Base-by-base conservation (phyloP, 1,140 invertebrate genomes). In the Heliconius hermathena region DNA sequence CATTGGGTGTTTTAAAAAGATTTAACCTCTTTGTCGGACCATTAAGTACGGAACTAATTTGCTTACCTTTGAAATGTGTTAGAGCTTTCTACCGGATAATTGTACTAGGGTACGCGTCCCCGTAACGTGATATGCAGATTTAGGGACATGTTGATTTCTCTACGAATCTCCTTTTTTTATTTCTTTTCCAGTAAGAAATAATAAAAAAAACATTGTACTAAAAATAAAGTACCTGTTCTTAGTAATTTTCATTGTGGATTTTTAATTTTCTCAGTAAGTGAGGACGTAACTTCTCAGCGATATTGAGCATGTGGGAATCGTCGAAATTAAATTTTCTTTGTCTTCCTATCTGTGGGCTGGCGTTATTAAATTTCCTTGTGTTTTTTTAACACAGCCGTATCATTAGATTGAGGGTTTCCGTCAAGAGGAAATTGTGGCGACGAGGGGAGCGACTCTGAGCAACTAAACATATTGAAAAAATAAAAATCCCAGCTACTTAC, bases 281-380 rank as follows among this genome's bases (percentile, higher is more conserved):
- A 82, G 88, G 84, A 85, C 79, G 84, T 79, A 89, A 89, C 85
- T 92, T 90, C 88, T 89, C 82, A 90, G 84, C 89, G 85, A 89
- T 93, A 94, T 94, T 86, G 89, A 91, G 89, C 91, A 93, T 94
- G 91, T 94, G 92, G 92, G 92, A 94, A 93, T 94, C 91, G 91
- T 91, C 80, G 87, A 91, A 93, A 93, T 94, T 94, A 91, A 93
- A 93, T 93, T 93, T 93, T 92, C 92, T 94, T 94, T 94, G 93
- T 93, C 92, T 94, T 92, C 88, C 89, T 84, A 85, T 85, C 87
- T 88, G 85, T 83, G 83, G 86, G 90, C 82, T 86, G 87, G 88
- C 91, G 93, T 94, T 95, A 95, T 95, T 95, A 95, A 95, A 95
- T 95, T 95, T 95, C 93, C 94, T 93, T 93, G 94, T 95, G 93